A percentile compares a stretch with the other conserved stretches of the same genome.
Conservation (phyloP, 2,113 vertebrate genomes). For the Polypterus senegalus region DNA sequence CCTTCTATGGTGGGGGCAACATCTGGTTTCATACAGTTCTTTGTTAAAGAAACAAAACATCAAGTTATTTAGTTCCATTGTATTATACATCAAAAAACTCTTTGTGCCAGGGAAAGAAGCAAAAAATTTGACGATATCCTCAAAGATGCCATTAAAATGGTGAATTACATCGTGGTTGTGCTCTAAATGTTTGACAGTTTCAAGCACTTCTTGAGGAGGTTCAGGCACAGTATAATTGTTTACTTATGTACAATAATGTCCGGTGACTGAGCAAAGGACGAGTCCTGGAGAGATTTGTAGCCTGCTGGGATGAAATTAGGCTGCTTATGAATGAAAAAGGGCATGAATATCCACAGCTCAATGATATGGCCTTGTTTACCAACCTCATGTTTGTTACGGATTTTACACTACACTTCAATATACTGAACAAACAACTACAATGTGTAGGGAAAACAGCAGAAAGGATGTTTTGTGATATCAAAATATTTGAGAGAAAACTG, state of each 20-base stretch:
- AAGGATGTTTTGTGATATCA: too few relatives aligned
- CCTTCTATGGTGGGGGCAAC: background rate
- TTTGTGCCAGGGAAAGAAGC: slow-evolving; percentile 6
- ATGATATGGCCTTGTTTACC: too few relatives aligned
- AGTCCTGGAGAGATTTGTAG: too few relatives aligned
- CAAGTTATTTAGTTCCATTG: slow-evolving; percentile 9
- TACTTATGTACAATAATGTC: slow-evolving; percentile 15
- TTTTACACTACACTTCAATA: too few relatives aligned
- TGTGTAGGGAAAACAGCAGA: too few relatives aligned
- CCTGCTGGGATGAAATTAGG: too few relatives aligned
- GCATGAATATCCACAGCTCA: too few relatives aligned
- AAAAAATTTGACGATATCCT: slow-evolving; percentile 8
- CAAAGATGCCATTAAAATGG: slow-evolving; percentile 11
- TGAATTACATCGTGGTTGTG: slow-evolving; percentile 12
- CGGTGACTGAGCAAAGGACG: background rate
- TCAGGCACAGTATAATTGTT: background rate
- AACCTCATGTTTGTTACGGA: too few relatives aligned
- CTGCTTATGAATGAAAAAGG: too few relatives aligned
- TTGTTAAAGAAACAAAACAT: slow-evolving; percentile 11
- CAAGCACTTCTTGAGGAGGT: slow-evolving; percentile 8
- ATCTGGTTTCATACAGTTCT: slow-evolving; percentile 9
- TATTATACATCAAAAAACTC: slow-evolving; percentile 10
- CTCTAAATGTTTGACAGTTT: slow-evolving; percentile 2
- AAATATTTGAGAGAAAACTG: too few relatives aligned
- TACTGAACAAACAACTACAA: too few relatives aligned